Evolutionary conservation across 64 coral and sea anemone genomes (phyloP).

Genomic region (Actinia tenebrosa): DNA sequence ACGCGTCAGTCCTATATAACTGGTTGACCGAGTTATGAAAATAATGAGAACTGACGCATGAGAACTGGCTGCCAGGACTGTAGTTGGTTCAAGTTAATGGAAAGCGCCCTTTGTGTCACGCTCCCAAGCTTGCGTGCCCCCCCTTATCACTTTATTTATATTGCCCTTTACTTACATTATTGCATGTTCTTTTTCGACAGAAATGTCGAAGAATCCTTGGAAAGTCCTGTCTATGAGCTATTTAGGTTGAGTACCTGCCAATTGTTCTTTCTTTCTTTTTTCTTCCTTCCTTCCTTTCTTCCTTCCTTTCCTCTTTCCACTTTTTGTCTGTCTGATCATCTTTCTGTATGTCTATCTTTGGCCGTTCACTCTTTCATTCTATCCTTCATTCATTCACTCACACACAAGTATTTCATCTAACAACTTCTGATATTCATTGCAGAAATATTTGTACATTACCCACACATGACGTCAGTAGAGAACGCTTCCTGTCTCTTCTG

Average conservation of each 20-base stretch:
- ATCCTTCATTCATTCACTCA: too few species aligned
- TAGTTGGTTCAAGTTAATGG: too few species aligned
- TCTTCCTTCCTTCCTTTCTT: background rate
- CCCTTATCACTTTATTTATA: background rate
- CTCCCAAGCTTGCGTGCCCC: too few species aligned
- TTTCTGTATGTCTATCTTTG: too few species aligned
- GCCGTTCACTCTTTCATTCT: too few species aligned
- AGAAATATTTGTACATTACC: slow-evolving; percentile 88
- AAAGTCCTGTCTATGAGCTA: slow-evolving; percentile 79
- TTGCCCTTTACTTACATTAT: background rate
- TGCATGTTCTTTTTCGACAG: slow-evolving; percentile 6
- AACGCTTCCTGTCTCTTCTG: slow-evolving; percentile 75
- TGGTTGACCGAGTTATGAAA: too few species aligned
- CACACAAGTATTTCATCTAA: too few species aligned
- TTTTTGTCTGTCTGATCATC: too few species aligned
- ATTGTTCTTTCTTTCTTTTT: background rate
- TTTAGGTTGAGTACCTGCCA: slow-evolving; percentile 33
- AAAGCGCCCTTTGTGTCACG: too few species aligned
- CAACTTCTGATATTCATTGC: background rate
- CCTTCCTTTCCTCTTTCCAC: background rate
- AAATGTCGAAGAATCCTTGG: slow-evolving; percentile 71
- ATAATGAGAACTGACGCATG: too few species aligned
- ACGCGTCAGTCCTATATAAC: too few species aligned
- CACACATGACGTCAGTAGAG: slow-evolving; percentile 79
- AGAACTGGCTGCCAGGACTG: too few species aligned